Evolutionary conservation across 2,113 vertebrate genomes (phyloP), one percentile per base, ranked within the genome.

Genomic region (Bubalus kerabau): DNA sequence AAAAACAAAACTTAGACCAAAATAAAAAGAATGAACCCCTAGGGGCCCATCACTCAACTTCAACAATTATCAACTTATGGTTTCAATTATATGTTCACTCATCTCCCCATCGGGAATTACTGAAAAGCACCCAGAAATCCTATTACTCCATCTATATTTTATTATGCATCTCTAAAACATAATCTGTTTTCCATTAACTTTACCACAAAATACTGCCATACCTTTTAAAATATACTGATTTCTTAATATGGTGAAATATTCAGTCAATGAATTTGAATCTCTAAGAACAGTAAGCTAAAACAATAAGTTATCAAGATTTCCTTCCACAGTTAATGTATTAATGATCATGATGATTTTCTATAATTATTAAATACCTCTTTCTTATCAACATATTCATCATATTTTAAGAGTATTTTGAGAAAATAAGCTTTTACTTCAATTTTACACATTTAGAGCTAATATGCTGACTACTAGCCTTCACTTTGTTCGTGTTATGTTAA

Each of bases 311-410:
- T 97, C 95, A 96, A 95, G 64, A 88, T 82, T 90, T 64, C 94
- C 71, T 91, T 91, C 94, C 94, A 97, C 96, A 97, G 98, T 98
- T 97, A 97, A 96, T 90, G 94, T 96, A 90, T 96, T 91, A 95
- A 95, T 87, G 76, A 28, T 87, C 71, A 93, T 97, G 80, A 97
- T 97, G 97, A 98, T 97, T 94, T 95, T 97, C 97, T 96, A 92
- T 97, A 98, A 96, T 98, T 98, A 98, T 97, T 97, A 97, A 98
- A 85, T 97, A 98, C 50, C 93, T 98, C 94, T 98, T 98, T 98
- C 98, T 96, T 96, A 97, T 59, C 86, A 97, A 62, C 28, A 98
- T 56, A 98, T 96, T 98, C 98, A 96, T 94, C 98, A 98, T 97
- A 98, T 97, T 98, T 98, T 98, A 98, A 98, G 98, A 82, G 52